phyloP scores from a whole-genome alignment of 2,888 invertebrate species.

The Quadroppia sp. region DNA sequence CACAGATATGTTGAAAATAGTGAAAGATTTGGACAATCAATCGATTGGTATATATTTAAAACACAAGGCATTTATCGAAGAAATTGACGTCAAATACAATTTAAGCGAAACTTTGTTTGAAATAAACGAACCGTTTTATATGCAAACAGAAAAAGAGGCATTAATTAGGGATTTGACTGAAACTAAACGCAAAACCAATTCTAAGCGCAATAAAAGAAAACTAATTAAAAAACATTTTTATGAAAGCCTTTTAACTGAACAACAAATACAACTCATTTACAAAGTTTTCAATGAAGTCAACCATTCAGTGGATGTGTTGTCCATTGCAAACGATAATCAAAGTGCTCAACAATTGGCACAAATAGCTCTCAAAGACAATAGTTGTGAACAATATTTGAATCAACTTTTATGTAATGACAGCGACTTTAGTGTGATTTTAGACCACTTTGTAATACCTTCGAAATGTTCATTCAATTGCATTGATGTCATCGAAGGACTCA shows the following conservation, averaged over 20 bases:
- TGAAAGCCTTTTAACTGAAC: not conserved
- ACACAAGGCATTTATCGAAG: not conserved
- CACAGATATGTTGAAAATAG: conserved; percentile 7
- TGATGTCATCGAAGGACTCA: conserved; percentile 18
- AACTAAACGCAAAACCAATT: not conserved
- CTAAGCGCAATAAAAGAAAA: conserved; percentile 19
- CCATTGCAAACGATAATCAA: conserved; percentile 12
- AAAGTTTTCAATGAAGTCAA: not conserved
- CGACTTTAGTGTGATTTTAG: not conserved
- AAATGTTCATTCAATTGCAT: conserved; percentile 25
- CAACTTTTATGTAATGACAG: conserved; percentile 1
- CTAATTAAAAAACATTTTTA: conserved; percentile 3
- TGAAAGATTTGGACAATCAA: not conserved
- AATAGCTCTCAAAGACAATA: not conserved
- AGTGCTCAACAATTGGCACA: conserved; percentile 23
- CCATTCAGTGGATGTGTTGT: not conserved
- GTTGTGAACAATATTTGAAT: conserved; percentile 10
- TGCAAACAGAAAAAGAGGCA: conserved; percentile 42
- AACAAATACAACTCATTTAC: conserved; percentile 7
- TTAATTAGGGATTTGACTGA: conserved; percentile 16
- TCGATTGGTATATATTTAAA: conserved; percentile 30
- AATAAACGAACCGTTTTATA: conserved; percentile 42
- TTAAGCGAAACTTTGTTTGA: conserved; percentile 38
- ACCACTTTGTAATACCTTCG: conserved; percentile 18
- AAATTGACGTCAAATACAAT: conserved; percentile 11